A percentile compares a stretch with the other conserved stretches of the same genome.
Conservation (phyloP, 2,113 vertebrate genomes). For the Corapipo altera region DNA sequence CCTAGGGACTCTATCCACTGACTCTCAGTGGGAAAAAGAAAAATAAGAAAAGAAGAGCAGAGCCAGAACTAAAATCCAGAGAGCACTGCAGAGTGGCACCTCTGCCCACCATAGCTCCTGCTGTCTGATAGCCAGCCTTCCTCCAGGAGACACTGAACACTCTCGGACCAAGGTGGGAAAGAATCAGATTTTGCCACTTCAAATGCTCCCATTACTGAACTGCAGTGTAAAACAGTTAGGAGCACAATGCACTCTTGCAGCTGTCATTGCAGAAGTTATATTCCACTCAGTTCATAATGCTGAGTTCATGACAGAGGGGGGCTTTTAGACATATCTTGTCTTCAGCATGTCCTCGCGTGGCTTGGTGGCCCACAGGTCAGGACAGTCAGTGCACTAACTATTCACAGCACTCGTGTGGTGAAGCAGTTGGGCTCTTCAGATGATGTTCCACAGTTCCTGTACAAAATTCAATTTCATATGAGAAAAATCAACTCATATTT, state of each 20-base stretch:
- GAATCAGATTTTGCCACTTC: not conserved
- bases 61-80: not conserved
- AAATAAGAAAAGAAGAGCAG: not conserved
- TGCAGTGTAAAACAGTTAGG: not conserved
- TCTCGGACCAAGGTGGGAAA: fast-evolving
- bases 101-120: not conserved
- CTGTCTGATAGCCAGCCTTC: not conserved
- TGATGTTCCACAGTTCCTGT: not conserved
- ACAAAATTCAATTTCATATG: not conserved
- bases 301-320: not conserved
- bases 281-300: fast-evolving
- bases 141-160: not conserved
- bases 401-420: not conserved
- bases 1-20: not conserved
- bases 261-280: not conserved
- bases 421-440: not conserved
- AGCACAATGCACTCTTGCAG: not conserved
- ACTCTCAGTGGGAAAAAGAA: not conserved
- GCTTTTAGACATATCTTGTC: not conserved
- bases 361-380: not conserved
- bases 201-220: not conserved
- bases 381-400: not conserved
- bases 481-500: not conserved
- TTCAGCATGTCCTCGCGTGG: fast-evolving
- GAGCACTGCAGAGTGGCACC: not conserved